These are phyloP conservation scores for Notamacropus eugenii DNA, from an alignment of 2,797 vertebrate species.

Conservation along the genomic window DNA sequence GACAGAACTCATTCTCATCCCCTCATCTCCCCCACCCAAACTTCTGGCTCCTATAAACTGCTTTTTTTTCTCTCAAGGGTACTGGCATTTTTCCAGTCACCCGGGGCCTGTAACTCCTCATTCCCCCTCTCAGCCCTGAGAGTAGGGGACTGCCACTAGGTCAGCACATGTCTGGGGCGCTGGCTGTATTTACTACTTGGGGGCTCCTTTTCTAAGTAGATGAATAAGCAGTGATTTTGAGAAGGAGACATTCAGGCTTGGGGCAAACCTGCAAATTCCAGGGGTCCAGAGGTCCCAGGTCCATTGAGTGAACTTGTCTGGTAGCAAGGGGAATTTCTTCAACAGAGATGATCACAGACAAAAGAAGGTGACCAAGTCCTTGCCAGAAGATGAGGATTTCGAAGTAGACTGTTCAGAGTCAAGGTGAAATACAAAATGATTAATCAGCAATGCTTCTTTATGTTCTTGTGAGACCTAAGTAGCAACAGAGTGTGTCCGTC, in stretches of 20 bases:
- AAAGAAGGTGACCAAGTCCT: not conserved
- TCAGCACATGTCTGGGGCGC: not conserved
- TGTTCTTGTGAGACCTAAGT: not conserved
- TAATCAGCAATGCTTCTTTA: not conserved
- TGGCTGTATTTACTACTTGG: not conserved
- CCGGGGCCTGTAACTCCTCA: not conserved
- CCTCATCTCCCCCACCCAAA: not conserved
- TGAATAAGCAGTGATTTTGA: not conserved
- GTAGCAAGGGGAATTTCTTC: not conserved
- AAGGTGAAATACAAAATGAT: not conserved
- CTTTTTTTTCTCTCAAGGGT: not conserved
- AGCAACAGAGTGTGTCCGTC: not conserved
- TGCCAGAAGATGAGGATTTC: not conserved
- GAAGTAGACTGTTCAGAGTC: not conserved
- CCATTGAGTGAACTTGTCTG: too few relatives aligned
- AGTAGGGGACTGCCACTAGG: not conserved
- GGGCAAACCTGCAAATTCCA: not conserved
- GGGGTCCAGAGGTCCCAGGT: not conserved
- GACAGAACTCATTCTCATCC: not conserved
- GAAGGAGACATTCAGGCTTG: not conserved
- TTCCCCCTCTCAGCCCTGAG: not conserved
- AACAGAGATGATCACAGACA: not conserved
- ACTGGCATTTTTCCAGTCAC: not conserved
- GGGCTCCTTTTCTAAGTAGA: not conserved
- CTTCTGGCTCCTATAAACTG: not conserved